A percentile compares a stretch with the other conserved stretches of the same genome.
Evolutionary conservation across 2,888 invertebrate genomes (phyloP).

Genomic region (Atethmia centrago): DNA sequence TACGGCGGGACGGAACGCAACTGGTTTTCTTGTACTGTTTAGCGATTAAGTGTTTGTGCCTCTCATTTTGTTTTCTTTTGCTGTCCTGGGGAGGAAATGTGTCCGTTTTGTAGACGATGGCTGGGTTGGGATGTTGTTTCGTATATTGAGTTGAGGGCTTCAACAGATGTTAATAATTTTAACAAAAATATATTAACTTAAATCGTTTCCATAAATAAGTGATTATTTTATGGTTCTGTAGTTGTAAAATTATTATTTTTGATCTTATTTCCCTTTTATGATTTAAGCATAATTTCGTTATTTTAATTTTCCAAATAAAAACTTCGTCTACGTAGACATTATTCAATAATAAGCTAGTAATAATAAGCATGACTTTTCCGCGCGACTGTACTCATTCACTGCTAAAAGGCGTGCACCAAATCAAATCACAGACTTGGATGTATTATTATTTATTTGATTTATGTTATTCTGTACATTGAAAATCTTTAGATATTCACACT

Average conservation of each 20-base stretch:
- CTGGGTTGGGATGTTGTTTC: not conserved
- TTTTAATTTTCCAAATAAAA: not conserved
- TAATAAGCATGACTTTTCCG: conserved; percentile 62
- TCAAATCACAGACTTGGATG: conserved; percentile 59
- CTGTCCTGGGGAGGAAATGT: conserved; percentile 31
- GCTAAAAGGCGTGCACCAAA: conserved; percentile 69
- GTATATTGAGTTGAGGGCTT: not conserved
- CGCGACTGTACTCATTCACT: conserved; percentile 68
- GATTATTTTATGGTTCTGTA: not conserved
- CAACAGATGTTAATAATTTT: too few relatives aligned
- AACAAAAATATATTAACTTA: not conserved
- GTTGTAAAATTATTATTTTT: not conserved
- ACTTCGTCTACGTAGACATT: not conserved
- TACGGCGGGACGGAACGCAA: conserved; percentile 70
- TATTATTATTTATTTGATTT: conserved; percentile 43
- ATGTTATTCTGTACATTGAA: conserved; percentile 13
- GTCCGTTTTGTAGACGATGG: conserved; percentile 19
- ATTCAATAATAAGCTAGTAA: not conserved
- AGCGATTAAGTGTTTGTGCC: conserved; percentile 66
- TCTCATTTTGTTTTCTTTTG: conserved; percentile 54
- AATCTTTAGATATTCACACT: conserved; percentile 19
- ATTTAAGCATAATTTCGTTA: not conserved
- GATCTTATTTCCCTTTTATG: not conserved
- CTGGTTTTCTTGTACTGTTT: conserved; percentile 77
- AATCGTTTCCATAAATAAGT: not conserved